Conservation (phyloP, 2,113 vertebrate species). For the Psephotus haematonotus region DNA sequence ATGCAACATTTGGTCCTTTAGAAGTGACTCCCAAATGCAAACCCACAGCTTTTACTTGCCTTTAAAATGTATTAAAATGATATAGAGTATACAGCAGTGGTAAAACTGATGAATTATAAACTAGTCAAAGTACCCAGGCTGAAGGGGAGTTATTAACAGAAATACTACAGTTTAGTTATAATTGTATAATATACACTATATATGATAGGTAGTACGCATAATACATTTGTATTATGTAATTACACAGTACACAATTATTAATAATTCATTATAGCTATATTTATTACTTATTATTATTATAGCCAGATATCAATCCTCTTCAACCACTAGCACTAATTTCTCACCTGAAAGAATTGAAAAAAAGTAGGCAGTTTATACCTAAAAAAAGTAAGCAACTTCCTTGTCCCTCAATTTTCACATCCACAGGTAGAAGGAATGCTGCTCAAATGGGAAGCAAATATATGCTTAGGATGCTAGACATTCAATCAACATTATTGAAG, state of each 20-base stretch:
- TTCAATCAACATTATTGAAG: background rate
- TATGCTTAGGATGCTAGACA: background rate
- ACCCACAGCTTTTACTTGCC: background rate
- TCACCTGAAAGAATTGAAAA: background rate
- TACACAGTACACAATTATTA: background rate
- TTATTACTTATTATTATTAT: background rate
- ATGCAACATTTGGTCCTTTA: background rate
- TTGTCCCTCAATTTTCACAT: background rate
- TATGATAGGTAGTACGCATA: background rate
- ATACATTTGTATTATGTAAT: background rate
- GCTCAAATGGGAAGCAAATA: background rate
- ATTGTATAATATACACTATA: background rate
- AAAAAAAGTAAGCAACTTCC: background rate
- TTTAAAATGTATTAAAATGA: background rate
- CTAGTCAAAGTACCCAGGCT: background rate
- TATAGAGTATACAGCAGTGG: background rate
- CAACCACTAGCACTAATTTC: background rate
- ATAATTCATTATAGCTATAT: background rate
- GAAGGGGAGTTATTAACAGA: background rate
- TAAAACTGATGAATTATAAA: background rate
- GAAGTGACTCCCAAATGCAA: background rate
- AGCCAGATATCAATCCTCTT: background rate
- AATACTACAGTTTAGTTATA: background rate
- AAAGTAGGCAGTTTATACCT: background rate
- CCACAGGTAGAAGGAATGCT: background rate